phyloP scores from a whole-genome alignment of 2,797 vertebrate species.

The Rhincodon typus region DNA sequence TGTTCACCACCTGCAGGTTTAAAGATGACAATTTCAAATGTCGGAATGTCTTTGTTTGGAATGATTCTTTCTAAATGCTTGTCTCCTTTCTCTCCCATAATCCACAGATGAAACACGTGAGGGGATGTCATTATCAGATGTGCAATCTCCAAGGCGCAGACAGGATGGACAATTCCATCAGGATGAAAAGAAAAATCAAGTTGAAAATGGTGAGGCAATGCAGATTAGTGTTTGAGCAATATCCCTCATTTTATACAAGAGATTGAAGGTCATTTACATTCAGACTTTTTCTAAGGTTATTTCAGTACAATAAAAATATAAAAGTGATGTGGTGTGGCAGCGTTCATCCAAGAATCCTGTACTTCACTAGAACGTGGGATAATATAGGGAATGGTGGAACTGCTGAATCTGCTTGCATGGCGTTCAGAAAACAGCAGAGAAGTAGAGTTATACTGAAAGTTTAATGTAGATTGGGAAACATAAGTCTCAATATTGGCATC shows the following conservation, averaged over 20 bases:
- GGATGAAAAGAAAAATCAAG: neutral
- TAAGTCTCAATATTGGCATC: neutral
- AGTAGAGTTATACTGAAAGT: neutral
- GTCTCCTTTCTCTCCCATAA: neutral
- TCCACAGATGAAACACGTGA: neutral
- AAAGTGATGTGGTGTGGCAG: neutral
- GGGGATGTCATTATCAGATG: neutral
- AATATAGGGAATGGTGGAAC: neutral
- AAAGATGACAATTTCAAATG: too few relatives aligned
- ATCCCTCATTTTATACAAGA: neutral
- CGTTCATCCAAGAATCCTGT: neutral
- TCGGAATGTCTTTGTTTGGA: too few relatives aligned
- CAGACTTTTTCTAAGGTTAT: neutral
- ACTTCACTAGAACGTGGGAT: neutral
- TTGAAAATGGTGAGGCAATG: too few relatives aligned
- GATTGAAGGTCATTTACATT: neutral
- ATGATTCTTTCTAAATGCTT: too few relatives aligned
- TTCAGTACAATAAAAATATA: neutral
- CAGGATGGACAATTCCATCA: neutral
- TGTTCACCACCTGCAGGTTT: too few relatives aligned
- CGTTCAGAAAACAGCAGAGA: neutral
- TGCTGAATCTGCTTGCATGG: neutral
- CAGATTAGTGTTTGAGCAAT: neutral
- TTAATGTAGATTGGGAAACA: neutral
- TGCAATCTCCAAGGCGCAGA: neutral